phyloP scores from a whole-genome alignment of 2,113 vertebrate species.

The Crotalus tigris region DNA sequence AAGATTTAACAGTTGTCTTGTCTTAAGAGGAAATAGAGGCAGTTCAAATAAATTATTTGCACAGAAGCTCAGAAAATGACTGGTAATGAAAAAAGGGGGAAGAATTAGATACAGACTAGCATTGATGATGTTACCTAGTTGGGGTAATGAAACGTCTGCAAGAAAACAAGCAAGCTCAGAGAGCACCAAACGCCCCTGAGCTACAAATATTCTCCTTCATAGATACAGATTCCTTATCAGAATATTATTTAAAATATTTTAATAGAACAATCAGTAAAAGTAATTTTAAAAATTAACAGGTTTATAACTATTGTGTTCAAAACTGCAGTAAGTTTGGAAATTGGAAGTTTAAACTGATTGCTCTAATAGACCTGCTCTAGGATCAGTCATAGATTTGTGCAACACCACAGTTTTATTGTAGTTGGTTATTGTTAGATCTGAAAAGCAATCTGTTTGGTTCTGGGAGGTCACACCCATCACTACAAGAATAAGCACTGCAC shows the following conservation, averaged over 20 bases:
- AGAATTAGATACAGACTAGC: background rate
- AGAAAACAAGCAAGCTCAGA: too few species aligned
- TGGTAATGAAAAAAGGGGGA: background rate
- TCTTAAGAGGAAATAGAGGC: background rate
- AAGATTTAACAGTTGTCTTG: conserved; percentile 1
- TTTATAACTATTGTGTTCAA: background rate
- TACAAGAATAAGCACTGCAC: background rate
- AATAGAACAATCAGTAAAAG: background rate
- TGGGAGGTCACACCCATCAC: background rate
- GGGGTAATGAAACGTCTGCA: too few species aligned
- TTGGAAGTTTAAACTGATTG: background rate
- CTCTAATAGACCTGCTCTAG: background rate
- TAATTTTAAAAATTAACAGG: background rate
- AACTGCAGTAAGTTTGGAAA: background rate
- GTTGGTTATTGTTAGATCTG: background rate
- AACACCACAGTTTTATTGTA: background rate
- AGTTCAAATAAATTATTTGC: background rate
- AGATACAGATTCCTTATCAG: background rate
- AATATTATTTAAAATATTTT: background rate
- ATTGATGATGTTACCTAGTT: too few species aligned
- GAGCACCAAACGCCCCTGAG: too few species aligned
- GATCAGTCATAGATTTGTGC: background rate
- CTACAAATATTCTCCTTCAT: background rate
- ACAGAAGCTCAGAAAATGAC: background rate
- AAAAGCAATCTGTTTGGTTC: background rate